Evolutionary conservation across 30 jellyfish, hydroid and myxozoan genomes (phyloP).

Genomic region (Aurelia coerulea): DNA sequence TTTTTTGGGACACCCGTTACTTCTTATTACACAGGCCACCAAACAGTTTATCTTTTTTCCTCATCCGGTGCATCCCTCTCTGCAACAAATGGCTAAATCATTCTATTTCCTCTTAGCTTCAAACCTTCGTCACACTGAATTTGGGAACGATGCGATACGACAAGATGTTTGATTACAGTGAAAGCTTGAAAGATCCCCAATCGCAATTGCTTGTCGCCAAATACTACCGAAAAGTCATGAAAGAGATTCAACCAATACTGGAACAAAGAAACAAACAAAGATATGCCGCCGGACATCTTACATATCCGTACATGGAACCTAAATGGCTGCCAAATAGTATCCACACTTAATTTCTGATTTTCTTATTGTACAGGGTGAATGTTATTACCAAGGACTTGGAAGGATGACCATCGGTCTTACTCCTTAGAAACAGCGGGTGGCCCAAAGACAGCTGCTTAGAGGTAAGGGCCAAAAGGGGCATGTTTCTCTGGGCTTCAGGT

Average conservation of each 20-base stretch:
- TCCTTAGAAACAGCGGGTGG: no score
- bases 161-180: conserved; percentile 77
- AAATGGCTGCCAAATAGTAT: conserved; percentile 91
- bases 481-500: no score
- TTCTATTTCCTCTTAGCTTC: conserved; percentile 58
- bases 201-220: conserved; percentile 50
- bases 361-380: no score
- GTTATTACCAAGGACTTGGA: no score
- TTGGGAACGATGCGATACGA: conserved; percentile 80
- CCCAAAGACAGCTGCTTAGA: no score
- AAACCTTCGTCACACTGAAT: conserved; percentile 69
- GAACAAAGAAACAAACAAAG: conserved; percentile 56
- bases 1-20: no score
- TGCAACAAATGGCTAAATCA: background rate
- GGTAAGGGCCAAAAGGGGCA: no score
- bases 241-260: conserved; percentile 67
- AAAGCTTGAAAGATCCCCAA: conserved; percentile 43
- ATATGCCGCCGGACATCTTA: conserved; percentile 63
- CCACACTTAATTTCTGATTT: conserved; percentile 51
- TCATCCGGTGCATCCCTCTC: no score
- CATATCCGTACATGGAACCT: conserved; percentile 93
- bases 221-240: conserved; percentile 54
- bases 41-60: no score
- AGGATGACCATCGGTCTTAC: no score
- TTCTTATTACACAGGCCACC: no score